Conservation (phyloP, 2,888 invertebrate species). For the Mythimna vitellina region DNA sequence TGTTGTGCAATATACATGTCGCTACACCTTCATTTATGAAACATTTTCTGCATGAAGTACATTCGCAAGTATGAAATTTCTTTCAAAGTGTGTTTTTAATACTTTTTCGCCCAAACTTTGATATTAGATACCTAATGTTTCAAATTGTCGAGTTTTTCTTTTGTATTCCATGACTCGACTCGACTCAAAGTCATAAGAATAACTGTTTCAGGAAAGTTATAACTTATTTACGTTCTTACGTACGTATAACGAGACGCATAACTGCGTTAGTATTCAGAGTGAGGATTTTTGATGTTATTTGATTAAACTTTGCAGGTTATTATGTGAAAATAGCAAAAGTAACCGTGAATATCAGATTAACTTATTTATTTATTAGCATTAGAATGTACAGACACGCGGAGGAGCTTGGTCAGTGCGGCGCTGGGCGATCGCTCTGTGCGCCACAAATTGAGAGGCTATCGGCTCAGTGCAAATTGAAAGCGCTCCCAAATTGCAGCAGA, state of each 20-base stretch:
- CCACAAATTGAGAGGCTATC: constrained; percentile 83
- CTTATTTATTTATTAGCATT: constrained; percentile 18
- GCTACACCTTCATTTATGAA: constrained; percentile 53
- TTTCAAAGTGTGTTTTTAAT: constrained; percentile 49
- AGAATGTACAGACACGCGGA: constrained; percentile 36
- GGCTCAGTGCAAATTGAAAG: constrained; percentile 87
- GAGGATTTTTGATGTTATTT: constrained; percentile 25
- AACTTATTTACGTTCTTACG: constrained; percentile 40
- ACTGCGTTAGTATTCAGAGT: constrained; percentile 28
- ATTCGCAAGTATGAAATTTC: constrained; percentile 23
- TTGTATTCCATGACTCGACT: constrained; percentile 40
- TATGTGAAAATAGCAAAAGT: background rate
- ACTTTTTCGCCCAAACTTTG: constrained; percentile 42
- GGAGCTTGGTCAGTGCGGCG: constrained; percentile 53
- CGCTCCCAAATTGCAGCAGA: constrained; percentile 84
- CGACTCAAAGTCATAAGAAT: constrained; percentile 47
- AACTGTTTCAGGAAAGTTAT: constrained; percentile 51
- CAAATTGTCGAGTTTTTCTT: constrained; percentile 49
- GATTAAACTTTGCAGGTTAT: background rate
- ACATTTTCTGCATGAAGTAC: constrained; percentile 43
- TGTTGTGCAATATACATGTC: constrained; percentile 75
- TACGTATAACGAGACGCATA: constrained; percentile 41
- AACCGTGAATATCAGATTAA: constrained; percentile 5
- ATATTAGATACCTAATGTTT: constrained; percentile 49
- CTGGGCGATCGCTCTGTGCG: constrained; percentile 70